phyloP scores from a whole-genome alignment of 2,888 invertebrate genomes.

The Drosophila neotestacea region DNA sequence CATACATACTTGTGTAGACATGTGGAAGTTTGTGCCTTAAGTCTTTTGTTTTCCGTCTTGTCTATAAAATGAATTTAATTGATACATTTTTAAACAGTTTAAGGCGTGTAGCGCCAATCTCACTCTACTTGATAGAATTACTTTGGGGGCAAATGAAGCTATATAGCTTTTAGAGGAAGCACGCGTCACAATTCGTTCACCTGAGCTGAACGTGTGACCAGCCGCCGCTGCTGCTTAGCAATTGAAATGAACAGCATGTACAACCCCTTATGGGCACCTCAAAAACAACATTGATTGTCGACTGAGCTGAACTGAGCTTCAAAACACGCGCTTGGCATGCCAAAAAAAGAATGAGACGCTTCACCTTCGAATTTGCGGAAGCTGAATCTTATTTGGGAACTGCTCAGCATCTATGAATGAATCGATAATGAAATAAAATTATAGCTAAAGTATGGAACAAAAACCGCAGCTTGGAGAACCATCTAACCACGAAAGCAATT shows the following conservation, averaged over 20 bases:
- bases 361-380: slow-evolving; percentile 69
- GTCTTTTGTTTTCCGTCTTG: slow-evolving; percentile 71
- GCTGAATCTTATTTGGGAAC: slow-evolving; percentile 51
- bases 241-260: slow-evolving; percentile 55
- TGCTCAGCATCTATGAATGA: slow-evolving; percentile 66
- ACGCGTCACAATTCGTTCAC: slow-evolving; percentile 49
- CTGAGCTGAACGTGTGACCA: slow-evolving; percentile 18
- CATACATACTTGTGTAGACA: slow-evolving; percentile 3
- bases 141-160: not conserved
- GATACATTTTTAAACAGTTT: slow-evolving; percentile 15
- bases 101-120: not conserved
- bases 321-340: slow-evolving; percentile 66
- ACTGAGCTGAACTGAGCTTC: slow-evolving; percentile 19
- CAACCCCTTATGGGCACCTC: slow-evolving; percentile 23
- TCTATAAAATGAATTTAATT: slow-evolving; percentile 48
- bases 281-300: slow-evolving; percentile 27
- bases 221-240: slow-evolving; percentile 6
- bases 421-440: slow-evolving; percentile 47
- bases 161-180: slow-evolving; percentile 11
- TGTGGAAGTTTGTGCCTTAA: slow-evolving; percentile 69
- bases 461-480: slow-evolving; percentile 7
- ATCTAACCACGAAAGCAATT: slow-evolving; percentile 23
- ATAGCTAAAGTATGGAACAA: slow-evolving; percentile 21
- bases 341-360: slow-evolving; percentile 39
- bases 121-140: not conserved